phyloP scores from a whole-genome alignment of 2,888 invertebrate species.

The Branchipolynoe longqiensis region DNA sequence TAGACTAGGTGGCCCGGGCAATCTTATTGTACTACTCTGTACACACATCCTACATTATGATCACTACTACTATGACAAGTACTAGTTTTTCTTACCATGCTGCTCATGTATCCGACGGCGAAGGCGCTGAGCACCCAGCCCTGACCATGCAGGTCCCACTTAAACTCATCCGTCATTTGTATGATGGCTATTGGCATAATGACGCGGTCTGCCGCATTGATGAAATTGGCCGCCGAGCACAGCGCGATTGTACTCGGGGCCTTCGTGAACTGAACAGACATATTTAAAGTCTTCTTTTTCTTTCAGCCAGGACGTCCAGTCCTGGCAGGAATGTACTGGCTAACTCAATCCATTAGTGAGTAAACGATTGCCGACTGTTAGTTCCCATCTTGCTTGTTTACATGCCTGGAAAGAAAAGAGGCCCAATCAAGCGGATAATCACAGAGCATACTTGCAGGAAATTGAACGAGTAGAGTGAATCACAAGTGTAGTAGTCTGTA shows the following conservation, averaged over 20 bases:
- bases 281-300: conserved; percentile 1
- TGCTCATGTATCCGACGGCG: conserved; percentile 89
- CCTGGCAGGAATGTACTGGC: no score
- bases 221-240: conserved; percentile 89
- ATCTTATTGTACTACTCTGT: no score
- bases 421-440: no score
- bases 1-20: no score
- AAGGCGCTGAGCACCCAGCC: conserved; percentile 90
- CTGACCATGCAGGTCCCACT: conserved; percentile 88
- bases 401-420: not conserved
- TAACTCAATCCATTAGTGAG: no score
- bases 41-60: no score
- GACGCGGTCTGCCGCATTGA: conserved; percentile 89
- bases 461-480: no score
- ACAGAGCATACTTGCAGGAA: no score
- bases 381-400: not conserved
- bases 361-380: no score
- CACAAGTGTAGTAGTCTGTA: no score
- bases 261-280: conserved; percentile 73
- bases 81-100: conserved; percentile 85
- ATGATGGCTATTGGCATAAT: conserved; percentile 91
- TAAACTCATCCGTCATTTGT: conserved; percentile 87
- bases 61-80: no score
- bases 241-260: conserved; percentile 84
- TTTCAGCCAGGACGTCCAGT: no score